Evolutionary conservation across 2,113 vertebrate species (phyloP), one percentile per base, ranked within the genome.

Genomic region (Meriones unguiculatus): DNA sequence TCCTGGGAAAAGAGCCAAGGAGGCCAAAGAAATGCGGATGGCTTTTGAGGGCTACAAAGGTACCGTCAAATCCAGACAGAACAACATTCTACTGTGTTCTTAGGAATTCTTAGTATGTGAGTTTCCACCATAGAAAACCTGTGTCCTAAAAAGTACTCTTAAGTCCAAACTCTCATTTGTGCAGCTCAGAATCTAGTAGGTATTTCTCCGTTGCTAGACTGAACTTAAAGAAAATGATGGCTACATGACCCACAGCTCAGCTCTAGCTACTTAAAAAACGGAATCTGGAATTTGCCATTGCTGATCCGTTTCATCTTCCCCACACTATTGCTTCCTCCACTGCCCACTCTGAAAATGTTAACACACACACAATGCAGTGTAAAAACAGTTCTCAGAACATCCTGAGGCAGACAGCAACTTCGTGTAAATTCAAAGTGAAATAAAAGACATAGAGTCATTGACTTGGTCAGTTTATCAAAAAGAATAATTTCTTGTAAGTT

Each of bases 71-170:
- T 50, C 32, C 17, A 20, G 25, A 84, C 5, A 87, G 52, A 87
- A 1, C 52, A 20, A 10, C 8, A 65, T 70, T 35, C 72, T 12
- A 35, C 15, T 25, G 17, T 69, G 11, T 57, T 93, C 52, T 64
- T 65, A 88, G 14, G 11, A 12, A 12, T 75, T 87, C 50, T 50
- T 75, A 73, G 54, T 50, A 59, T 32, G 12, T 65, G 50, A 75
- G 92, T 80, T 90, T 64, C 20, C 15, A 95, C 38, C 11, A 18
- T 24, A 89, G 69, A 20, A 87, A 91, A 92, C 10, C 38, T 89
- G 87, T 91, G 30, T n/a, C 75, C 95, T 93, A 85, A 92, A 94
- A 10, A 78, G 84, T 95, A 87, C 1, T 86, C 70, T 75, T 67
- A 80, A 88, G 73, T 87, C 24, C 64, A 76, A 90, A 69, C 17